Evolutionary conservation across 92 coral and sea anemone species (phyloP).

Genomic region (Epizoanthus illoricatus): DNA sequence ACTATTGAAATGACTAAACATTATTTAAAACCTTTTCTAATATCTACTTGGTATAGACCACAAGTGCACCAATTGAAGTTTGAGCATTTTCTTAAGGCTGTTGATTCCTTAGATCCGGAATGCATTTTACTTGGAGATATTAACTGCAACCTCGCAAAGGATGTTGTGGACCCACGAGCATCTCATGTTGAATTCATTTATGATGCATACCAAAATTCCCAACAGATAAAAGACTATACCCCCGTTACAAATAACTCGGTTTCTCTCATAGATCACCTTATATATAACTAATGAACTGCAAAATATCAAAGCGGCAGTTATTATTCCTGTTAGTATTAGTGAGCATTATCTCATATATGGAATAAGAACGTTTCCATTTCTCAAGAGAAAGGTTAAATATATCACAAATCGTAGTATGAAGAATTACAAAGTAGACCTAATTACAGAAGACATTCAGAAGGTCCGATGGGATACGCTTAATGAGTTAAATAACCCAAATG

Average conservation of each 20-base stretch:
- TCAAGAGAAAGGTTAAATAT: conserved; percentile 15
- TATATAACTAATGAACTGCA: conserved; percentile 12
- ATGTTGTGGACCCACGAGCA: neutral
- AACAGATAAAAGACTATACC: conserved; percentile 20
- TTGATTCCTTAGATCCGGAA: conserved; percentile 19
- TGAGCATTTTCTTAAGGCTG: conserved; percentile 6
- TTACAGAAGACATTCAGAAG: conserved; percentile 5
- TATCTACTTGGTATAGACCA: conserved; percentile 33
- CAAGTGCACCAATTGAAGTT: conserved; percentile 24
- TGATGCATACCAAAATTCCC: conserved; percentile 22
- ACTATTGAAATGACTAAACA: conserved; percentile 22
- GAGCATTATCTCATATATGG: conserved; percentile 27
- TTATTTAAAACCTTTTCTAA: neutral
- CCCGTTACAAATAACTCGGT: conserved; percentile 18
- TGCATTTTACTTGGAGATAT: conserved; percentile 1
- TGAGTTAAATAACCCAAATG: conserved; percentile 9
- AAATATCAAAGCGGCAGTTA: conserved; percentile 22
- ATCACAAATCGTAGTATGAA: conserved; percentile 16
- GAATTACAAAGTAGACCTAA: neutral
- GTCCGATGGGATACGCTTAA: conserved; percentile 15
- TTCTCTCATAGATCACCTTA: conserved; percentile 14
- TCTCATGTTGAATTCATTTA: neutral
- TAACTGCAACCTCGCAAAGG: neutral
- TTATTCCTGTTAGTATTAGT: conserved; percentile 11
- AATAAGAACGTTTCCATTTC: conserved; percentile 15